These are phyloP conservation scores for Tangara arthus DNA, from an alignment of 2,797 vertebrate species.

Conservation along the genomic window DNA sequence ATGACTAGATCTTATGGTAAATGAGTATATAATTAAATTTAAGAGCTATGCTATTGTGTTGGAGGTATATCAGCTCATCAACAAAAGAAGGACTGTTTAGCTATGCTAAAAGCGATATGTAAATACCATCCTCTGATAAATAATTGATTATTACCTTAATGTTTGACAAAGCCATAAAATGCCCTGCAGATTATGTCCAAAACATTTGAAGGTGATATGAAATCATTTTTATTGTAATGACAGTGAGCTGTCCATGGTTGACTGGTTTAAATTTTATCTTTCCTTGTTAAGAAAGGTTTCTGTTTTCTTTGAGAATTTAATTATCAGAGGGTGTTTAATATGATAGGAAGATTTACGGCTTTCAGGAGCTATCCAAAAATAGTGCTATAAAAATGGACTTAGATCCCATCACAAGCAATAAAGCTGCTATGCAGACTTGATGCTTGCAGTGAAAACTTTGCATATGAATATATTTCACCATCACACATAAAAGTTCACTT, in stretches of 20 bases:
- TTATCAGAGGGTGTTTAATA: slow-evolving; percentile 73
- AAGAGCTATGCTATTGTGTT: slow-evolving; percentile 53
- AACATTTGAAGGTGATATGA: slow-evolving; percentile 63
- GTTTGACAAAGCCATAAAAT: slow-evolving; percentile 73
- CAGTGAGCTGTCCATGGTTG: slow-evolving; percentile 65
- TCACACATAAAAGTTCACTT: slow-evolving; percentile 45
- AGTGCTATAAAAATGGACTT: slow-evolving; percentile 63
- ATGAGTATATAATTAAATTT: slow-evolving; percentile 72
- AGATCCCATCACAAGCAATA: slow-evolving; percentile 53
- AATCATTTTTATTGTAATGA: slow-evolving; percentile 69
- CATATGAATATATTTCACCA: slow-evolving; percentile 38
- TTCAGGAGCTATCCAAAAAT: slow-evolving; percentile 67
- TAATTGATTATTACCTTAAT: slow-evolving; percentile 72
- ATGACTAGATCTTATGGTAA: slow-evolving; percentile 67
- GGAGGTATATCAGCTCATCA: slow-evolving; percentile 56
- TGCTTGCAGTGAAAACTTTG: slow-evolving; percentile 59
- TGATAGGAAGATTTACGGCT: slow-evolving; percentile 62
- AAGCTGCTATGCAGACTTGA: slow-evolving; percentile 43
- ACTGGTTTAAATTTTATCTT: slow-evolving; percentile 69
- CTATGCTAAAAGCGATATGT: slow-evolving; percentile 63
- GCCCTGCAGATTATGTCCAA: slow-evolving; percentile 57
- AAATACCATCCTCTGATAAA: slow-evolving; percentile 71
- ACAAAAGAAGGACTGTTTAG: slow-evolving; percentile 50
- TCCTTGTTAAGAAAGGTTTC: slow-evolving; percentile 63
- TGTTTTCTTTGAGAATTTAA: slow-evolving; percentile 70